These are phyloP conservation scores for Tiliacea aurago DNA, from an alignment of 2,888 invertebrate genomes.

Conservation along the genomic window DNA sequence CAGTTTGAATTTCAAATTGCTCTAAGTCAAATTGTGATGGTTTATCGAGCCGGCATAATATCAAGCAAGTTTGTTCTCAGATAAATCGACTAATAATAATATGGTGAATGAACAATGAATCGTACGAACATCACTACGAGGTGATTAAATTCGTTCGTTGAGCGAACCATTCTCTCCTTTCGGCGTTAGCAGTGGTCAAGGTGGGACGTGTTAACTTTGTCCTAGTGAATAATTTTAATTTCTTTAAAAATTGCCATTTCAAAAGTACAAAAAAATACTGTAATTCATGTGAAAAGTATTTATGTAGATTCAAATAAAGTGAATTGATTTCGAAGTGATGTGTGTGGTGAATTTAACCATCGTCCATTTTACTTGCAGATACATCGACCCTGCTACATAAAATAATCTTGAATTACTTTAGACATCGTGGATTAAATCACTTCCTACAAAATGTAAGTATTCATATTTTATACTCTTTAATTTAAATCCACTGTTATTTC, in stretches of 20 bases:
- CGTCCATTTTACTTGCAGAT: conserved; percentile 78
- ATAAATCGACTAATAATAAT: conserved; percentile 39
- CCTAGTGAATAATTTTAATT: background rate
- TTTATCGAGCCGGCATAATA: no score
- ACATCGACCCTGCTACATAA: conserved; percentile 81
- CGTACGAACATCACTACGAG: conserved; percentile 3
- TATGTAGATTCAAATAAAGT: background rate
- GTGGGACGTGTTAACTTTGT: conserved; percentile 78
- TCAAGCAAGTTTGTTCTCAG: no score
- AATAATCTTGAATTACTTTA: conserved; percentile 73
- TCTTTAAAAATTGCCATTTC: background rate
- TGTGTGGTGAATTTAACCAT: conserved; percentile 28
- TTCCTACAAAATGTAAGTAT: conserved; percentile 82
- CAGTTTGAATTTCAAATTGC: background rate
- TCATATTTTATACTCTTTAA: background rate
- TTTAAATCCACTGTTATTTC: conserved; percentile 14
- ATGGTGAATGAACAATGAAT: background rate
- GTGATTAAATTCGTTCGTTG: conserved; percentile 15
- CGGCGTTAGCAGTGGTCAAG: conserved; percentile 85
- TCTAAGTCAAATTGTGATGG: no score
- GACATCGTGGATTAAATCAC: conserved; percentile 74
- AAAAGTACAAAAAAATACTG: no score
- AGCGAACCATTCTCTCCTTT: conserved; percentile 58
- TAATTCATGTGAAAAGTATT: background rate
- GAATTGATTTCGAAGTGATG: background rate